Evolutionary conservation across 2,888 invertebrate species (phyloP), one percentile per base, ranked within the genome.

Genomic region (Synergus itoensis): DNA sequence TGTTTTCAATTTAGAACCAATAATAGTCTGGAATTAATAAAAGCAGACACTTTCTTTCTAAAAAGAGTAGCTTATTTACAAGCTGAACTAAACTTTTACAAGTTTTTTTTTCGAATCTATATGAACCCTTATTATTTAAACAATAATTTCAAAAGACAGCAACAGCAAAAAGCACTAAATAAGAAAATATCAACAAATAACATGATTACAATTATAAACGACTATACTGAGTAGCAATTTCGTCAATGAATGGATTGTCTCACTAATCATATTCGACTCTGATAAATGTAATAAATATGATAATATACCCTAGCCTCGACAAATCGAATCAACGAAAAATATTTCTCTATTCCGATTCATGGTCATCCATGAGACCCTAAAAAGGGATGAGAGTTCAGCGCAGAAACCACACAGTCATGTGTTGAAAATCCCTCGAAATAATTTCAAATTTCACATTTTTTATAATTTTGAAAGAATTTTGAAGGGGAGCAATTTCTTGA

Each of bases 281-380:
- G 63, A 63, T 7, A 36, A 28, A 36, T 63, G 63, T 48, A 14
- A n/a, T 7, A 7, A 48, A 48, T 8, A 0, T 48, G n/a, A n/a
- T 48, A 8, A 48, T 14, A 14, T 5, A 14, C 16, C 21, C 0
- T 4, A 14, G 62, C 57, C 57, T 18, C 28, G 3, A 18, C 11
- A 64, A 64, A 64, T 64, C 40, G 41, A 65, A 65, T 4, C 41
- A 65, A 65, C 41, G 21, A 67, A 67, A 69, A 69, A 28, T 21
- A 9, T 18, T 41, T 9, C 41, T 65, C 41, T 18, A 16, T n/a
- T 65, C 41, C 1, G 43, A 18, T 41, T 65, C n/a, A 18, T n/a
- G 4, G 62, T 28, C 21, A 8, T 9, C 9, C 7, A 41, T 43
- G 41, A 4, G 4, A 36, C 36, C 36, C 2, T 36, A 36, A 36